These are phyloP conservation scores for Trididemnum nubilum DNA, from an alignment of 23 tunicate genomes.

Conservation along the genomic window DNA sequence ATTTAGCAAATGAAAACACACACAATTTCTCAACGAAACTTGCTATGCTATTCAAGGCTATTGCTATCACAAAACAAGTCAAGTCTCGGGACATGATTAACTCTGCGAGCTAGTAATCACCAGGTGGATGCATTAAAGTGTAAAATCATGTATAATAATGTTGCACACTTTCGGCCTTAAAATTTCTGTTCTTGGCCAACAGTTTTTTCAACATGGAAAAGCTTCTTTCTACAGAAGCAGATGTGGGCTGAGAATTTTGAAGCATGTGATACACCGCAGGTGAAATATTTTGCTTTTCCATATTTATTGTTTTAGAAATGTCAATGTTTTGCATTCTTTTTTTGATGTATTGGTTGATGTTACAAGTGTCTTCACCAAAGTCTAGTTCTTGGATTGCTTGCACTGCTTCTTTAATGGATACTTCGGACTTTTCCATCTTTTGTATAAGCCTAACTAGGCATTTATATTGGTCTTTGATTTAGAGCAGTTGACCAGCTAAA, in stretches of 20 bases:
- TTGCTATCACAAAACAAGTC: too few relatives aligned
- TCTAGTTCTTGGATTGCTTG: slow-evolving; percentile 3
- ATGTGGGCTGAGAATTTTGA: slow-evolving; percentile 7
- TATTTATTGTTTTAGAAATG: neutral
- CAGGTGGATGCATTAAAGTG: neutral
- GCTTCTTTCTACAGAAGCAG: slow-evolving; percentile 26
- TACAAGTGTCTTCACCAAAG: slow-evolving; percentile 10
- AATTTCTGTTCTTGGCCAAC: slow-evolving; percentile 30
- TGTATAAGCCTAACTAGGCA: slow-evolving; percentile 14
- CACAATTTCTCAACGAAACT: too few relatives aligned
- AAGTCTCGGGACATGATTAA: too few relatives aligned
- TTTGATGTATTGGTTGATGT: neutral
- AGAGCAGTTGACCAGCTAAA: slow-evolving; percentile 13
- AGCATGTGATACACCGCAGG: neutral
- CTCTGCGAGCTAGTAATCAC: too few relatives aligned
- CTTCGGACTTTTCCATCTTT: slow-evolving; percentile 36
- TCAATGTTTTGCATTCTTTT: slow-evolving; percentile 16
- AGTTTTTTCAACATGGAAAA: slow-evolving; percentile 15
- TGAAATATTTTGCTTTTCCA: slow-evolving; percentile 11
- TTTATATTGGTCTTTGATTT: neutral
- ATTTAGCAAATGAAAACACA: too few relatives aligned
- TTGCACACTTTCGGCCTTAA: neutral
- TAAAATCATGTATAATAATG: slow-evolving; percentile 17
- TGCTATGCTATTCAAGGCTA: too few relatives aligned
- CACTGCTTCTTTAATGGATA: slow-evolving; percentile 18